Evolutionary conservation across 1,140 invertebrate species (phyloP).

Genomic region (Zaprionus taronus): DNA sequence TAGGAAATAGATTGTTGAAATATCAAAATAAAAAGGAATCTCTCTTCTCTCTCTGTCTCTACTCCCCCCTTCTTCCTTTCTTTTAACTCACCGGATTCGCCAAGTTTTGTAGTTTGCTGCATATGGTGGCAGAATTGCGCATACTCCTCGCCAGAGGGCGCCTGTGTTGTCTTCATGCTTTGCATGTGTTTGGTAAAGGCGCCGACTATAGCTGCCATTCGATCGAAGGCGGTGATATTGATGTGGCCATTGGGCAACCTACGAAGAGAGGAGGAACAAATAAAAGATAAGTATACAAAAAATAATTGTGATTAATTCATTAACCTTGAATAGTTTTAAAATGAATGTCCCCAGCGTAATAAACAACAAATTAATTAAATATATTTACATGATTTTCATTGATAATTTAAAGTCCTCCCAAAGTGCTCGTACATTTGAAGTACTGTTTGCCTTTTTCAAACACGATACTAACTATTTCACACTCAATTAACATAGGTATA

Average conservation of each 20-base stretch:
- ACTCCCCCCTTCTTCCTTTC: neutral
- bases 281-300: neutral
- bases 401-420: neutral
- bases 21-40: neutral
- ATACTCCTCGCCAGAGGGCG: constrained; percentile 73
- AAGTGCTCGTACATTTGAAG: neutral
- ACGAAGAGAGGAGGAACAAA: constrained; percentile 16
- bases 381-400: neutral
- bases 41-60: neutral
- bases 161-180: constrained; percentile 56
- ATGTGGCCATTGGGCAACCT: constrained; percentile 82
- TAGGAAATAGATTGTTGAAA: too few relatives aligned
- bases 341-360: too few relatives aligned
- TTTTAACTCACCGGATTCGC: constrained; percentile 71
- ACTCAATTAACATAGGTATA: constrained; percentile 16
- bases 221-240: constrained; percentile 80
- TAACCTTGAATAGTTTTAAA: neutral
- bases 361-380: neutral
- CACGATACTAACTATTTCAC: constrained; percentile 8
- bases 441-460: neutral
- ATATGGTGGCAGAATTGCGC: constrained; percentile 74
- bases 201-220: constrained; percentile 80
- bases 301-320: neutral
- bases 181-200: constrained; percentile 82
- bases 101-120: constrained; percentile 73